Conservation (phyloP, 2,888 invertebrate species). For the Raillietiella orientalis region DNA sequence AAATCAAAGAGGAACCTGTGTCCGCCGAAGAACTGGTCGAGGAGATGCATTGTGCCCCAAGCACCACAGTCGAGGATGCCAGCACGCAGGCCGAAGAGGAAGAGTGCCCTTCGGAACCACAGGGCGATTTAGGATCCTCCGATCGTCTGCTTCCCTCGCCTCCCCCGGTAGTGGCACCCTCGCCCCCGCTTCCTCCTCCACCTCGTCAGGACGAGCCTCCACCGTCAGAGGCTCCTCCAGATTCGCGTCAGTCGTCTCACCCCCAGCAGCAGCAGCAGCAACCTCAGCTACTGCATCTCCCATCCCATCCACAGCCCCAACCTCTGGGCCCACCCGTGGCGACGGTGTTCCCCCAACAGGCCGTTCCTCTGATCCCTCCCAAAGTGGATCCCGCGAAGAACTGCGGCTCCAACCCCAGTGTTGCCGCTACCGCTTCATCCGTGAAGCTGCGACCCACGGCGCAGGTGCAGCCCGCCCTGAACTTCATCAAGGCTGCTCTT, state of each 20-base stretch:
- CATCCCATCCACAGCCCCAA: slow-evolving; percentile 3
- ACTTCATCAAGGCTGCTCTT: slow-evolving; percentile 18
- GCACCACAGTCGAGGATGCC: too few species aligned
- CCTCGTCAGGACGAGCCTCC: slow-evolving; percentile 7
- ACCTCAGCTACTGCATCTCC: slow-evolving; percentile 6
- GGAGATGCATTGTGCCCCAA: too few species aligned
- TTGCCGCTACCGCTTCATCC: slow-evolving; percentile 2
- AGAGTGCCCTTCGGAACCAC: too few species aligned
- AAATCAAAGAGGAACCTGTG: too few species aligned
- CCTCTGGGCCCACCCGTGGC: too few species aligned
- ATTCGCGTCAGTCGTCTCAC: slow-evolving; percentile 4
- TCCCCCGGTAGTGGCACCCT: slow-evolving; percentile 1
- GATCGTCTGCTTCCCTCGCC: too few species aligned
- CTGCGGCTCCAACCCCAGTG: too few species aligned
- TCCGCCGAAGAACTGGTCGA: too few species aligned
- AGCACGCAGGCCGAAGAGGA: slow-evolving; percentile 7
- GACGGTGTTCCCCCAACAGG: too few species aligned
- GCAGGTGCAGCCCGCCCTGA: slow-evolving; percentile 19
- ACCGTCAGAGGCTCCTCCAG: slow-evolving; percentile 6
- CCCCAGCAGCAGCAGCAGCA: slow-evolving; percentile 6
- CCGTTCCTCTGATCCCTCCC: too few species aligned
- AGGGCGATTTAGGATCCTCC: too few species aligned
- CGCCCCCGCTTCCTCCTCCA: slow-evolving; percentile 6
- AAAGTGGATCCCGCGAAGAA: too few species aligned
- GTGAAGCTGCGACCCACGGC: slow-evolving; percentile 10